phyloP scores from a whole-genome alignment of 1,140 invertebrate genomes.

The Caenorhabditis brenneri region DNA sequence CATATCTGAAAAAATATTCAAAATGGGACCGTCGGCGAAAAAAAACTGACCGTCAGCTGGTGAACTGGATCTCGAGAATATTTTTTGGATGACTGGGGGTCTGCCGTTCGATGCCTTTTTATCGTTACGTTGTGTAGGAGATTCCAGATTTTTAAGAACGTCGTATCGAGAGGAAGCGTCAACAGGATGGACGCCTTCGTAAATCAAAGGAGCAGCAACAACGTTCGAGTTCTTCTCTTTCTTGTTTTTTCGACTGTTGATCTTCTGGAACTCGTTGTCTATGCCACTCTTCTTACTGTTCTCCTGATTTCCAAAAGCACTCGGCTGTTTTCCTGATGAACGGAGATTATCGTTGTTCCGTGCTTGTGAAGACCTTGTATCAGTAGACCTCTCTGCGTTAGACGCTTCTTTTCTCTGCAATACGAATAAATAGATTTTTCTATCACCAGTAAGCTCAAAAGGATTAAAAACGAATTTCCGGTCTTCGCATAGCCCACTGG shows the following conservation, averaged over 20 bases:
- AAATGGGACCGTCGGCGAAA: background rate
- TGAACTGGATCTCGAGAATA: slow-evolving; percentile 17
- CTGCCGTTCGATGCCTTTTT: background rate
- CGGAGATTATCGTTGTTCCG: background rate
- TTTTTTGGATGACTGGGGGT: background rate
- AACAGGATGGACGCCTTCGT: background rate
- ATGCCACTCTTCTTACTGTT: background rate
- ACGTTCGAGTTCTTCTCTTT: slow-evolving; percentile 25
- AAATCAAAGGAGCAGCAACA: background rate
- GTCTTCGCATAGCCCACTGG: background rate
- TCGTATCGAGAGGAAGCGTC: slow-evolving; percentile 40
- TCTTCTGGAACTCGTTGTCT: slow-evolving; percentile 44
- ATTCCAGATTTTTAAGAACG: slow-evolving; percentile 39
- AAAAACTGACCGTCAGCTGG: background rate
- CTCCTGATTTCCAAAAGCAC: background rate
- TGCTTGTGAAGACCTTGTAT: background rate
- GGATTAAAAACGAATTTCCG: background rate
- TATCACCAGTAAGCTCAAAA: too few relatives aligned
- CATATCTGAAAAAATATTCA: background rate
- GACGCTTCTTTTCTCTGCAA: slow-evolving; percentile 12
- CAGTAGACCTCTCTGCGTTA: background rate
- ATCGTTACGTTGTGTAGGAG: background rate
- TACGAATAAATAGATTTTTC: background rate
- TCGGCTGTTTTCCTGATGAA: background rate
- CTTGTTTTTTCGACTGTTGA: slow-evolving; percentile 15